These are phyloP conservation scores for Euzetes globulus DNA, from an alignment of 2,888 invertebrate species.

Conservation along the genomic window DNA sequence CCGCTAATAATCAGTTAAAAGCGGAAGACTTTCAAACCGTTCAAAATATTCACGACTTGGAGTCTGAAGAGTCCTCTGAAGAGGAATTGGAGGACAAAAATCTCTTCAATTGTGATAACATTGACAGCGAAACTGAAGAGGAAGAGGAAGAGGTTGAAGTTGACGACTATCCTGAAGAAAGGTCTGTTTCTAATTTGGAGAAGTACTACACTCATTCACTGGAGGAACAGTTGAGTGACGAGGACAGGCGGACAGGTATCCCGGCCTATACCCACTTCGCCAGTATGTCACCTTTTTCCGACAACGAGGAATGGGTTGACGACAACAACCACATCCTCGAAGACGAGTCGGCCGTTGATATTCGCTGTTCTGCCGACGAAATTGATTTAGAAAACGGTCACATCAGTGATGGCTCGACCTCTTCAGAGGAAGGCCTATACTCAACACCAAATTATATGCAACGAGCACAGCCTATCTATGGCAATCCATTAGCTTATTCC, in stretches of 20 bases:
- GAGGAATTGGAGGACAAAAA: too few relatives aligned
- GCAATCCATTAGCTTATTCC: slow-evolving; percentile 60
- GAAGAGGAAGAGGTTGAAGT: background rate
- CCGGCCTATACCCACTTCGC: background rate
- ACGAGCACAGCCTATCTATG: slow-evolving; percentile 29
- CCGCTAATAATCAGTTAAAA: background rate
- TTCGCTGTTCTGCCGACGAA: background rate
- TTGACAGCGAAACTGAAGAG: background rate
- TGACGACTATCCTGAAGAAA: background rate
- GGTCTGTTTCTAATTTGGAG: slow-evolving; percentile 8
- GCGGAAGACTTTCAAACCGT: background rate
- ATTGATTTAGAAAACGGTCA: background rate
- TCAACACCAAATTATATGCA: background rate
- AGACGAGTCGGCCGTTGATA: background rate
- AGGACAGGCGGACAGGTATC: background rate
- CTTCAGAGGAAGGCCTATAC: slow-evolving; percentile 34
- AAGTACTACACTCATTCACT: background rate
- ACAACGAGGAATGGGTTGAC: slow-evolving; percentile 7
- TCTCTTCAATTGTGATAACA: too few relatives aligned
- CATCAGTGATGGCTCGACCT: background rate
- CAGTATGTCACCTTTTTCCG: slow-evolving; percentile 5
- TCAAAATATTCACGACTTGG: too few relatives aligned
- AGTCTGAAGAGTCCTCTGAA: too few relatives aligned
- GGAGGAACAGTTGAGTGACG: background rate
- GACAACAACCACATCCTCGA: background rate